Percentiles rank a stretch among this genome's conserved stretches.
These are phyloP conservation scores for Dynastes hyllus DNA, from an alignment of 2,888 invertebrate species.

Conservation along the genomic window DNA sequence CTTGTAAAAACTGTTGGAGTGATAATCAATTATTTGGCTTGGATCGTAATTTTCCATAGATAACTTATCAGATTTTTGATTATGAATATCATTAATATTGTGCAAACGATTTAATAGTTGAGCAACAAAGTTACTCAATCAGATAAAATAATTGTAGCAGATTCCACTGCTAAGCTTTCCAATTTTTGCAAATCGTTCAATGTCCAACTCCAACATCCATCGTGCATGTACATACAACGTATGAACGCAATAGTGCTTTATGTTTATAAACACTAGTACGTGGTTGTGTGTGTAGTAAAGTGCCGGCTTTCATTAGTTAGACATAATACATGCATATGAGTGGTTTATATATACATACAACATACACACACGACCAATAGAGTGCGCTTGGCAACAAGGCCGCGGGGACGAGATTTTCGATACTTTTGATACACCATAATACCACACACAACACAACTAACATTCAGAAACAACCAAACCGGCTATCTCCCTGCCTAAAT, in stretches of 20 bases:
- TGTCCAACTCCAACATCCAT: neutral
- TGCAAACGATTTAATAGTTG: too few relatives aligned
- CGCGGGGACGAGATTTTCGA: slow-evolving; percentile 63
- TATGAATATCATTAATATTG: too few relatives aligned
- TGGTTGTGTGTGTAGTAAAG: slow-evolving; percentile 25
- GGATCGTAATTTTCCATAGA: too few relatives aligned
- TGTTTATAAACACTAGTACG: slow-evolving; percentile 40
- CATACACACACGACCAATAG: slow-evolving; percentile 58
- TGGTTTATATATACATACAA: slow-evolving; percentile 19
- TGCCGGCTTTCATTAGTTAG: slow-evolving; percentile 42
- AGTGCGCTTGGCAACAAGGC: slow-evolving; percentile 66
- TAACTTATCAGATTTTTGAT: too few relatives aligned
- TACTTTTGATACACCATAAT: slow-evolving; percentile 61
- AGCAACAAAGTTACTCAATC: too few relatives aligned
- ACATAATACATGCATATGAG: slow-evolving; percentile 28
- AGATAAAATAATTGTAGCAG: too few relatives aligned
- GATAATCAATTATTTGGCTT: too few relatives aligned
- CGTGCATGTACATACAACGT: neutral
- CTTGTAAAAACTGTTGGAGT: too few relatives aligned
- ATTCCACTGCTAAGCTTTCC: too few relatives aligned
- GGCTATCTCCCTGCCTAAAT: slow-evolving; percentile 63
- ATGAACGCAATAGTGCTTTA: neutral
- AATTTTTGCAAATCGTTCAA: neutral
- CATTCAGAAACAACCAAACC: slow-evolving; percentile 59
- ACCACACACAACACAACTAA: slow-evolving; percentile 24